Percentiles rank a stretch among this genome's conserved stretches.
Conservation (phyloP, 30 jellyfish, hydroid and myxozoan species). For the Turritopsis rubra region DNA sequence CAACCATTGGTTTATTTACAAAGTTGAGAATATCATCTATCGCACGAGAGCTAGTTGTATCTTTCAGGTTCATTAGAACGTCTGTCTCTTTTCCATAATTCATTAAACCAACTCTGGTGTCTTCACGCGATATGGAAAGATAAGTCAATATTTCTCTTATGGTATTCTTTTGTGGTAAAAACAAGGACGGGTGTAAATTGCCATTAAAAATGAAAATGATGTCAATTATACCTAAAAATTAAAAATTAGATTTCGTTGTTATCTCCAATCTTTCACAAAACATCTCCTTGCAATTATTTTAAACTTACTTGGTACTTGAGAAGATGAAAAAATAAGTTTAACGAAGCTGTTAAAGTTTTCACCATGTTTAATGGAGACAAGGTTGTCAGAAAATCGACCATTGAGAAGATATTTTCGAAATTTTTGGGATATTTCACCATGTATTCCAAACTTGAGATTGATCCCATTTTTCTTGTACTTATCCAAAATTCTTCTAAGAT, state of each 20-base stretch:
- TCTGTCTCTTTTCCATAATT: background rate
- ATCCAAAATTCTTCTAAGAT: background rate
- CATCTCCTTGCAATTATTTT: background rate
- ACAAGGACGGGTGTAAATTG: background rate
- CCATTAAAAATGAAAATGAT: background rate
- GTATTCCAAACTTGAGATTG: slow-evolving; percentile 9
- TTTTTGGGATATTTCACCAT: background rate
- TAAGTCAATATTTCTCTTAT: background rate
- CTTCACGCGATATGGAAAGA: background rate
- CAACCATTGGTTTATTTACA: background rate
- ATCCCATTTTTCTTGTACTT: background rate
- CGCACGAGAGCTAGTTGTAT: background rate
- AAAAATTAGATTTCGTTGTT: background rate
- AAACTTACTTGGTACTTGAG: background rate
- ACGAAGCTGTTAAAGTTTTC: slow-evolving; percentile 1
- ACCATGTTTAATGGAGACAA: background rate
- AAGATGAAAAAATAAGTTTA: background rate
- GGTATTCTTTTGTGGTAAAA: slow-evolving; percentile 12
- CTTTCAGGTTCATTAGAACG: background rate
- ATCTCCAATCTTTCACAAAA: background rate
- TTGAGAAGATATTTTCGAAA: background rate
- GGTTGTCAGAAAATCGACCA: background rate
- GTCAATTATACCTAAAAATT: slow-evolving; percentile 6
- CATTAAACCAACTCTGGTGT: slow-evolving; percentile 3
- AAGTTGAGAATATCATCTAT: background rate